A percentile compares a stretch with the other conserved stretches of the same genome.
These are phyloP conservation scores for Penaeus chinensis DNA, from an alignment of 1,140 invertebrate species.

Conservation along the genomic window DNA sequence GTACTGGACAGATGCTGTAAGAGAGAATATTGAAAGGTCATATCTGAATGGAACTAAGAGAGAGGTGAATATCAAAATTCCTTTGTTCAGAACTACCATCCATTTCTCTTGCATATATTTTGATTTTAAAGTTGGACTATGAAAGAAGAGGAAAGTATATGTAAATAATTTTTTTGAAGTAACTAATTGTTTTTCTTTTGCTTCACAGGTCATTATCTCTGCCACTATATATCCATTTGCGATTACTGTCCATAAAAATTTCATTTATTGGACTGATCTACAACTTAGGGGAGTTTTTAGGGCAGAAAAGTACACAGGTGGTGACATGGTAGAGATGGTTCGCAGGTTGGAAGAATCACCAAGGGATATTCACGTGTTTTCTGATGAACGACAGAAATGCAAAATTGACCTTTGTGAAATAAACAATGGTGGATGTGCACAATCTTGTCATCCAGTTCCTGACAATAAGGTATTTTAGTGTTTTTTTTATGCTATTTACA, in stretches of 20 bases:
- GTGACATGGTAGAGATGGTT: conserved; percentile 93
- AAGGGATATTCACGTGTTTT: conserved; percentile 91
- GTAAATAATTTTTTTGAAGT: neutral
- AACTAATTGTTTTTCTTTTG: conserved; percentile 21
- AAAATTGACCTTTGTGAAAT: conserved; percentile 86
- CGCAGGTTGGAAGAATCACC: conserved; percentile 91
- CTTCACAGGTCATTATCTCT: conserved; percentile 79
- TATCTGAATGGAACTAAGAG: conserved; percentile 84
- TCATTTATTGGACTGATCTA: conserved; percentile 98
- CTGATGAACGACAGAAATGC: conserved; percentile 83
- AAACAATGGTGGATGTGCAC: conserved; percentile 95
- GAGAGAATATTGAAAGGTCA: conserved; percentile 96
- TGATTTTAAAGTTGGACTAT: conserved; percentile 14
- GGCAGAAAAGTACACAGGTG: conserved; percentile 96
- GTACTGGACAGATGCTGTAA: conserved; percentile 97
- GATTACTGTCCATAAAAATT: conserved; percentile 89
- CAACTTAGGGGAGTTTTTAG: conserved; percentile 93
- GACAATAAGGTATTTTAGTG: conserved; percentile 75
- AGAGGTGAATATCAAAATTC: conserved; percentile 69
- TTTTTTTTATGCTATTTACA: too few species aligned
- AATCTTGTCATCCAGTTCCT: conserved; percentile 90
- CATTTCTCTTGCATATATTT: neutral
- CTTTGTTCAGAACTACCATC: neutral
- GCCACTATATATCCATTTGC: conserved; percentile 97
- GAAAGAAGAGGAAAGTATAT: conserved; percentile 65